A percentile compares a stretch with the other conserved stretches of the same genome.
Conservation (phyloP, 2,113 vertebrate species). For the Galemys pyrenaicus region DNA sequence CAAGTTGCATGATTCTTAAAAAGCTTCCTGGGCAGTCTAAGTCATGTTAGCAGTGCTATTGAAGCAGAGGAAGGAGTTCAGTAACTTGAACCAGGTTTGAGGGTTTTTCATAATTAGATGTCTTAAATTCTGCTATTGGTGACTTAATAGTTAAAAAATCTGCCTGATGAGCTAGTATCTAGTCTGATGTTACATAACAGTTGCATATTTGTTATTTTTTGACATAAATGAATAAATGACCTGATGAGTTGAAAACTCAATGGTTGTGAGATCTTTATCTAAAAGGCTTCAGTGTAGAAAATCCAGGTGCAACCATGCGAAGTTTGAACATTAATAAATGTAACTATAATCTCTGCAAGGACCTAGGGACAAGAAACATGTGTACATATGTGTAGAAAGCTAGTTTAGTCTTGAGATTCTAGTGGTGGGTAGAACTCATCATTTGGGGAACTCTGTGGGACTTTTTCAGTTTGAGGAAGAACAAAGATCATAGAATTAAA, state of each 20-base stretch:
- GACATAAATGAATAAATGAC: neutral
- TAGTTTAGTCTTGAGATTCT: constrained; percentile 58
- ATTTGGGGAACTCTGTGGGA: constrained; percentile 24
- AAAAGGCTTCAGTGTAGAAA: neutral
- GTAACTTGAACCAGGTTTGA: neutral
- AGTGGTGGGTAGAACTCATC: neutral
- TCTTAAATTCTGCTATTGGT: constrained; percentile 22
- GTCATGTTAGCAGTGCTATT: neutral
- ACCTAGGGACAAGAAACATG: constrained; percentile 2
- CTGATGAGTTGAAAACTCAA: neutral
- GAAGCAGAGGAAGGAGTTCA: neutral
- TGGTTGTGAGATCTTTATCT: constrained; percentile 28
- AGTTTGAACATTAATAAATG: neutral
- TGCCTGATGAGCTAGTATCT: neutral
- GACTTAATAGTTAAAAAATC: neutral
- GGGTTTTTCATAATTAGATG: constrained; percentile 3
- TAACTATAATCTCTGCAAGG: neutral
- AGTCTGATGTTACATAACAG: neutral
- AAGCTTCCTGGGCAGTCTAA: neutral
- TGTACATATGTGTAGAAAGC: neutral
- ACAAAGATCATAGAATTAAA: constrained; percentile 38
- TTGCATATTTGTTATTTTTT: constrained; percentile 37
- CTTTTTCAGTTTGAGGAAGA: constrained; percentile 63
- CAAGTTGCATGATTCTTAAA: neutral
- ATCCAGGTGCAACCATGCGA: neutral